phyloP scores from a whole-genome alignment of 2,797 vertebrate species.

The Pseudocheirus occidentalis region DNA sequence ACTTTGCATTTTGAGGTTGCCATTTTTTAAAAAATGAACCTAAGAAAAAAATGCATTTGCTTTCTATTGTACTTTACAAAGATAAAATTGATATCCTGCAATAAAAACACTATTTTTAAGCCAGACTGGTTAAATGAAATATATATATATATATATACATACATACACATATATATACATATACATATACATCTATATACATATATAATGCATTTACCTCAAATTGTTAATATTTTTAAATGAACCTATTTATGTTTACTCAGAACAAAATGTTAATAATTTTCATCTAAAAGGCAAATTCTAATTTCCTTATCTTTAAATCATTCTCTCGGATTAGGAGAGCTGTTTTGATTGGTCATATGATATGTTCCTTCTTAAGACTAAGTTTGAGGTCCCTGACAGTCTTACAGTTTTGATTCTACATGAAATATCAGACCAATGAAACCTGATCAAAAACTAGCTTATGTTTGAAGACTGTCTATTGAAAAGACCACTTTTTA shows the following conservation, averaged over 20 bases:
- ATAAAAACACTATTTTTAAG: too few species aligned
- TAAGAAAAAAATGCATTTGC: too few species aligned
- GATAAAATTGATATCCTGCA: too few species aligned
- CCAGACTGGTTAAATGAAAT: too few species aligned
- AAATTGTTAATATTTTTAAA: background rate
- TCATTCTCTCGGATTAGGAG: background rate
- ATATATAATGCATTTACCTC: background rate
- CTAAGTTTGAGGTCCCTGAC: background rate
- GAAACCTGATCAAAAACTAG: background rate
- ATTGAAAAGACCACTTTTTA: slow-evolving; percentile 1
- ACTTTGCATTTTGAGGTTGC: background rate
- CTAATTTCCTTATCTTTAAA: slow-evolving; percentile 30
- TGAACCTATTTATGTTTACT: background rate
- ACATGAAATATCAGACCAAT: background rate
- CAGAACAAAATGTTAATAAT: background rate
- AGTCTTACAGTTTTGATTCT: background rate
- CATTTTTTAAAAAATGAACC: background rate
- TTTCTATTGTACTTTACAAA: too few species aligned
- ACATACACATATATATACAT: too few species aligned
- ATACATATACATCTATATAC: too few species aligned
- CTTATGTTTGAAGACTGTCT: background rate
- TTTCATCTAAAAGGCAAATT: background rate
- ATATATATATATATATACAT: too few species aligned
- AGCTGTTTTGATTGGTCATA: background rate
- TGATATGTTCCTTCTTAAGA: background rate